These are phyloP conservation scores for Agapostemon virescens DNA, from an alignment of 2,888 invertebrate species.

Conservation along the genomic window DNA sequence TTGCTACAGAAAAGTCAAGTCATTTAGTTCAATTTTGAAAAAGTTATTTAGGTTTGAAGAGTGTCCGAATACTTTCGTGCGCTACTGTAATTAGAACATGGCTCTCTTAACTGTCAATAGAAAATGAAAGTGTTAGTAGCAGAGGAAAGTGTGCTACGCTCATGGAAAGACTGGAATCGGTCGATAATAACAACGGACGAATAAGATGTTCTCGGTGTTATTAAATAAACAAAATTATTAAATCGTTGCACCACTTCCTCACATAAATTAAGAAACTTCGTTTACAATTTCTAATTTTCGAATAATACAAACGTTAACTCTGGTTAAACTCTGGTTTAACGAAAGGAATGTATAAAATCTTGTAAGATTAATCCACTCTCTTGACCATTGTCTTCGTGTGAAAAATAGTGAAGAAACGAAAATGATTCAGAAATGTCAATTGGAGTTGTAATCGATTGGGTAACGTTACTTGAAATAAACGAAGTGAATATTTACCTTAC, in stretches of 20 bases:
- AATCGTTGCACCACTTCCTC: not conserved
- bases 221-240: not conserved
- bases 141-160: not conserved
- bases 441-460: not conserved
- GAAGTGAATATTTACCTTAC: conserved; percentile 4
- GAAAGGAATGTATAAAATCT: no score
- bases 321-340: no score
- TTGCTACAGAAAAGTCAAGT: no score
- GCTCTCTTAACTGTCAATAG: conserved; percentile 37
- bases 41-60: no score
- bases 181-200: not conserved
- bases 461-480: not conserved
- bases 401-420: no score
- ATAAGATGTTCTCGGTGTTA: not conserved
- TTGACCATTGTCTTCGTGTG: not conserved
- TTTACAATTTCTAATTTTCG: not conserved
- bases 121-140: conserved; percentile 18
- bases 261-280: not conserved
- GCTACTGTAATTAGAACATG: conserved; percentile 36
- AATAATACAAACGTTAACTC: no score
- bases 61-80: no score
- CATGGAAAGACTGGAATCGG: conserved; percentile 10
- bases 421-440: not conserved
- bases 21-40: no score
- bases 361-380: not conserved